Evolutionary conservation across 2,113 vertebrate species (phyloP), one percentile per base, ranked within the genome.

Genomic region (Cercocebus atys): DNA sequence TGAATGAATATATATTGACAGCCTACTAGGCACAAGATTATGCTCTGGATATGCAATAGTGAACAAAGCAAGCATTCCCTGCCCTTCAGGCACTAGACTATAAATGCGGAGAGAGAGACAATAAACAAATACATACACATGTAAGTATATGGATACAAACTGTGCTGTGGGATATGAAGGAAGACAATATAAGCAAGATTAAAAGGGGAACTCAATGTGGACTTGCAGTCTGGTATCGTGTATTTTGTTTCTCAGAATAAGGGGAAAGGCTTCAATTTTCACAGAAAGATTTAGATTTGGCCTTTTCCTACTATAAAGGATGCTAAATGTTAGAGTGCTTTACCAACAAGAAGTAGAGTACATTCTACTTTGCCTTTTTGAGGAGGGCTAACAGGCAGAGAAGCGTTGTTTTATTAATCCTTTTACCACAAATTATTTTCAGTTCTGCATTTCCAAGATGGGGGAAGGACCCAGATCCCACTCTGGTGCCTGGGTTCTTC

Each of bases 401-500:
- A 84, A 38, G 40, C 10, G 47, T 68, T 88, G 25, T 40, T 95
- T 93, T 94, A 96, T 97, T 97, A 95, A 93, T 93, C 43, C 35
- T 96, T 81, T 86, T 75, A 83, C 75, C 87, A 59, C n/a, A 94
- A 90, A 88, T 93, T 87, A 81, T 97, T 95, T 96, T 95, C 84
- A 88, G 79, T 93, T 97, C 90, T 96, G 61, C 40, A 20, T 95
- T 79, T 81, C 83, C 90, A 93, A 55, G 90, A 40, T 57, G 0
- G 81, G n/a, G 79, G 73, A 81, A 43, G 61, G 47, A 68, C 30
- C 75, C 50, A 83, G 82, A 98, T 95, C 95, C 81, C 93, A 88
- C 61, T 76, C 93, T 96, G 96, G 97, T 92, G 97, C 96, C 97
- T 92, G 95, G 76, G 64, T 97, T 97, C 92, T 97, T 97, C 92